A percentile compares a stretch with the other conserved stretches of the same genome.
These are phyloP conservation scores for Onthophagus sagittarius DNA, from an alignment of 2,888 invertebrate genomes.

Conservation along the genomic window DNA sequence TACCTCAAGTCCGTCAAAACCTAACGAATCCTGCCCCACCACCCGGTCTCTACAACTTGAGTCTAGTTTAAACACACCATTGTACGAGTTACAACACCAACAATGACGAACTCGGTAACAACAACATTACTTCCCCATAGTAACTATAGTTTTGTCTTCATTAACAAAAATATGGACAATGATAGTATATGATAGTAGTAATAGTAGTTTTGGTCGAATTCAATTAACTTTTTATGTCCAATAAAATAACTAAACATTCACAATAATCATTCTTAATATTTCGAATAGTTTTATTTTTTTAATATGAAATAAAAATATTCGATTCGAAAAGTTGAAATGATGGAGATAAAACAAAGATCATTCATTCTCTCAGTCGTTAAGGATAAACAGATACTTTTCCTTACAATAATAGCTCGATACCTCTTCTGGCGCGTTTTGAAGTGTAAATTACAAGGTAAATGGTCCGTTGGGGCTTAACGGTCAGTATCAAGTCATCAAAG, in stretches of 20 bases:
- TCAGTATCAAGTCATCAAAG: conserved; percentile 16
- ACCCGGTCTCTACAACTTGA: not conserved
- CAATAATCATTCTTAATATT: not conserved
- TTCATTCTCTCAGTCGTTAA: not conserved
- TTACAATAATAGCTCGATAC: not conserved
- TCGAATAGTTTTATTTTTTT: too few relatives aligned
- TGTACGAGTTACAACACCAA: not conserved
- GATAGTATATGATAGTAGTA: not conserved
- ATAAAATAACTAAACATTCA: not conserved
- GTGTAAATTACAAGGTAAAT: not conserved
- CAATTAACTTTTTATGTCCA: not conserved
- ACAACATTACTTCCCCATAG: not conserved
- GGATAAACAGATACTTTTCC: not conserved
- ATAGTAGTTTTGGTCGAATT: not conserved
- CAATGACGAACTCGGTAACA: not conserved
- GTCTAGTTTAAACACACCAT: not conserved
- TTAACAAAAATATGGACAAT: not conserved
- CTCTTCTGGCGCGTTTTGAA: not conserved
- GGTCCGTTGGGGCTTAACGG: not conserved
- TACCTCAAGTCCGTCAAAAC: not conserved
- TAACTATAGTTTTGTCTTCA: not conserved
- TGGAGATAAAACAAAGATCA: not conserved
- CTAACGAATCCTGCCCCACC: not conserved
- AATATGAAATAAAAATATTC: too few relatives aligned
- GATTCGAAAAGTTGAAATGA: not conserved